Evolutionary conservation across 2,113 vertebrate genomes (phyloP), one percentile per base, ranked within the genome.

Genomic region (Electrona antarctica): DNA sequence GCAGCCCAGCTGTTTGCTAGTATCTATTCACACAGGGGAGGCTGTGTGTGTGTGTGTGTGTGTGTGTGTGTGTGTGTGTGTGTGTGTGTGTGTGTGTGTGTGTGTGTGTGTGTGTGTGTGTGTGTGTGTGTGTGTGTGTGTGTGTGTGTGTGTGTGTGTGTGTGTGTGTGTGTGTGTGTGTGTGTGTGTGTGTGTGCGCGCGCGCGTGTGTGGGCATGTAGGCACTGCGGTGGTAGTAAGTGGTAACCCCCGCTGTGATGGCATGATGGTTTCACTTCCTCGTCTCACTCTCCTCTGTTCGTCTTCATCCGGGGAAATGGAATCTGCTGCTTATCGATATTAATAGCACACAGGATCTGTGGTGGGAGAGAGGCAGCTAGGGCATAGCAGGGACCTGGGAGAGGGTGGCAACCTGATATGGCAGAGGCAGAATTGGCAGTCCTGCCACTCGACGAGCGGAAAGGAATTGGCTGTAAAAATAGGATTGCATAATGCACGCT

Each of bases 321-420:
- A 95, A 93, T 94, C 86, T 91, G 90, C 92, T 91, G 91, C 91
- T 94, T 92, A 88, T 91, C 94, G 94, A 94, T 95, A 95, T 96
- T 95, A 95, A 95, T 94, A 96, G 94, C 88, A 82, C 91, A 90
- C 90, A 91, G 82, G 94, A 93, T 93, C 93, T 92, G 92, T 92
- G 93, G 87, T 91, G 88, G 84, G 79, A 74, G 89, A 88, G 59
- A 71, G 87, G 85, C 83, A 84, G 82, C 3, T 93, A 70, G 67
- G 21, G 64, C 21, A 21, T 76, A 83, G 91, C 87, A 88, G 82
- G 89, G 85, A 79, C 89, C 87, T 81, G 82, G 78, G 90, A 86
- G 80, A 89, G 88, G 87, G 87, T 60, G 93, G 92, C 93, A 95
- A 94, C 90, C 79, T 84, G 94, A 95, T 94, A 89, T 85, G 83